Evolutionary conservation across 1,140 invertebrate species (phyloP), one percentile per base, ranked within the genome.

Genomic region (Harlomillsia oculata): DNA sequence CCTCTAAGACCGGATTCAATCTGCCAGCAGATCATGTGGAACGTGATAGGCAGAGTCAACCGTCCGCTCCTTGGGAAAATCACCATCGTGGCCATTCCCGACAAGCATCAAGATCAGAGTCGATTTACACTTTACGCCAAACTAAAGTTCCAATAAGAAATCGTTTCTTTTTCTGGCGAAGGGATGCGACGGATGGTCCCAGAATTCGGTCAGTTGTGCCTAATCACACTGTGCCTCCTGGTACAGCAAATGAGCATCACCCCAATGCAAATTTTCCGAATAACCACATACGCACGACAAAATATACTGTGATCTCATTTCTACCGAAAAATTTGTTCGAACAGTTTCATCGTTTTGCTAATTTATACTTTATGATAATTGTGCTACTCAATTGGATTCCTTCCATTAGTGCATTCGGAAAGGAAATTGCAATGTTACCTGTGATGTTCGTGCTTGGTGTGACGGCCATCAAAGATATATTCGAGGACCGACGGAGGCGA

Each of bases 311-410:
- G 29, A 74, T 97, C 29, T 93, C 87, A 67, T 98, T 98, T 74
- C 75, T 98, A 66, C 93, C 94, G 11, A 92, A 95, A 71, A 98
- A 98, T 75, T 73, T 99, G 21, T 81, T 97, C 70, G 95, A 98
- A 75, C 95, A 99, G 74, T 97, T 97, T 75, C 91, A 94, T 73
- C 81, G 92, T 26, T 89, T 96, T 69, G 95, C 95, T 34, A 99
- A 99, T 78, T 77, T 97, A 59, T 98, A 98, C 75, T 99, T 99
- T 75, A 85, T 98, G 67, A 89, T 94, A 69, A 96, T 98, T 66
- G 89, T 97, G 52, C 75, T 97, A 58, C 76, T 95, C 39, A 96
- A 97, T 74, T 97, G 89, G 88, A 82, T 96, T 66, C 91, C 91
- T 5, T 79, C 82, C 13, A 87, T 94, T 30, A 91, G 89, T 74